Conservation (phyloP, 1,140 invertebrate species). For the Pseudomyrmex dendroicus region DNA sequence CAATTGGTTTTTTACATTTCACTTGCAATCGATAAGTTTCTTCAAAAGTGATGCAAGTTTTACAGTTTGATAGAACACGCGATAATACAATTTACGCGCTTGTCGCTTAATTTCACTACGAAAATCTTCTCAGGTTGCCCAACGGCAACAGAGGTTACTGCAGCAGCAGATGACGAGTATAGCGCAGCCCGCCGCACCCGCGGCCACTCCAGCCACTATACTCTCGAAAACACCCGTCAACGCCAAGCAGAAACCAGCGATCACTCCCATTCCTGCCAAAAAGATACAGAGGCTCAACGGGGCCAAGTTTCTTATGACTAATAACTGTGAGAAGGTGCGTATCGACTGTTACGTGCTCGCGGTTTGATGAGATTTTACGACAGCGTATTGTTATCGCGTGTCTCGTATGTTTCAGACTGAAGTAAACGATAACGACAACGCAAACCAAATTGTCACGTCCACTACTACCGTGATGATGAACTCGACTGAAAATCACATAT, state of each 20-base stretch:
- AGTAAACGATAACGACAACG: constrained; percentile 79
- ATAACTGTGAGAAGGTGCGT: constrained; percentile 83
- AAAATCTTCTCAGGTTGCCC: constrained; percentile 85
- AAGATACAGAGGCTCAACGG: constrained; percentile 84
- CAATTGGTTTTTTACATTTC: constrained; percentile 9
- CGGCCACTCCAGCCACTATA: constrained; percentile 77
- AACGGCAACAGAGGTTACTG: constrained; percentile 86
- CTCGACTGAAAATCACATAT: constrained; percentile 80
- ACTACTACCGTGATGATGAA: constrained; percentile 72
- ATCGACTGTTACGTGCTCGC: not conserved
- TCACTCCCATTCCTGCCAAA: constrained; percentile 80
- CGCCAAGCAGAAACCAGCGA: constrained; percentile 83
- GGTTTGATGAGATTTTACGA: not conserved
- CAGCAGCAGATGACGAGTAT: constrained; percentile 84
- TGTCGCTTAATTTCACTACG: constrained; percentile 2
- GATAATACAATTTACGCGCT: not conserved
- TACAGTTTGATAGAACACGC: not conserved
- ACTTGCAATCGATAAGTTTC: constrained; percentile 7
- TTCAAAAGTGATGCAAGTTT: not conserved
- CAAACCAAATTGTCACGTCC: constrained; percentile 73
- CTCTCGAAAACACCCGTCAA: constrained; percentile 82
- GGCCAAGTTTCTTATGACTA: constrained; percentile 83
- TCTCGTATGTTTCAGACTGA: constrained; percentile 78
- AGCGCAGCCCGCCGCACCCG: constrained; percentile 82
- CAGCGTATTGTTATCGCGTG: not conserved